Evolutionary conservation across 2,113 vertebrate species (phyloP).

Genomic region (Centropus bengalensis): DNA sequence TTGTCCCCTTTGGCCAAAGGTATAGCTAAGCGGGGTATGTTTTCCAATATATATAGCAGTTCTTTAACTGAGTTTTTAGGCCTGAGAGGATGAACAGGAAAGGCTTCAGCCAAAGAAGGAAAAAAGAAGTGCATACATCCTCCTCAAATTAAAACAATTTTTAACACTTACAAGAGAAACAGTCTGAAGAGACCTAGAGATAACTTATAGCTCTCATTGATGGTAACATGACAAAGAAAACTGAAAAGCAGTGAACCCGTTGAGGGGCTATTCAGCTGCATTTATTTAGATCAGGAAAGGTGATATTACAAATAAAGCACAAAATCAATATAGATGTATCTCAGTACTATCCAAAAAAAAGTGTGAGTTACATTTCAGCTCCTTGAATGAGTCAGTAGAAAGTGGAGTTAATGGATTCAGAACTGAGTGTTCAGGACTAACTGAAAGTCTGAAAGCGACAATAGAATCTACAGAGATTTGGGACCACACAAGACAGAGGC

Average conservation of each 20-base stretch:
- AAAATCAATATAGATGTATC: not conserved
- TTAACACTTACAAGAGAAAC: not conserved
- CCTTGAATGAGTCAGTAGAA: not conserved
- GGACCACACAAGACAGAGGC: not conserved
- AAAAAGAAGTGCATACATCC: not conserved
- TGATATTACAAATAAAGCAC: not conserved
- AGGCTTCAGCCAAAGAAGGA: not conserved
- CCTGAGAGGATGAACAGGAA: not conserved
- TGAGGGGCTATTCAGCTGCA: not conserved
- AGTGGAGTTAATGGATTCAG: not conserved
- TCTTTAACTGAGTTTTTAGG: not conserved
- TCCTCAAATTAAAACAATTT: not conserved
- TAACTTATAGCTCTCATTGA: not conserved
- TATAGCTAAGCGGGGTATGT: not conserved
- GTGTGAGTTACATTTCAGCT: conserved; percentile 11
- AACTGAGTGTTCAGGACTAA: not conserved
- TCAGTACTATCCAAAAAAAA: conserved; percentile 11
- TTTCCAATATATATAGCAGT: not conserved
- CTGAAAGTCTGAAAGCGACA: not conserved
- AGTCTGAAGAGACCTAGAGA: not conserved
- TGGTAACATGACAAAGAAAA: not conserved
- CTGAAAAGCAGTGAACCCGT: not conserved
- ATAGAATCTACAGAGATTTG: not conserved
- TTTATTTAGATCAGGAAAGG: conserved; percentile 11
- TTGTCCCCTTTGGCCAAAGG: not conserved